phyloP scores from a whole-genome alignment of 2,113 vertebrate genomes.

The Panurus biarmicus region DNA sequence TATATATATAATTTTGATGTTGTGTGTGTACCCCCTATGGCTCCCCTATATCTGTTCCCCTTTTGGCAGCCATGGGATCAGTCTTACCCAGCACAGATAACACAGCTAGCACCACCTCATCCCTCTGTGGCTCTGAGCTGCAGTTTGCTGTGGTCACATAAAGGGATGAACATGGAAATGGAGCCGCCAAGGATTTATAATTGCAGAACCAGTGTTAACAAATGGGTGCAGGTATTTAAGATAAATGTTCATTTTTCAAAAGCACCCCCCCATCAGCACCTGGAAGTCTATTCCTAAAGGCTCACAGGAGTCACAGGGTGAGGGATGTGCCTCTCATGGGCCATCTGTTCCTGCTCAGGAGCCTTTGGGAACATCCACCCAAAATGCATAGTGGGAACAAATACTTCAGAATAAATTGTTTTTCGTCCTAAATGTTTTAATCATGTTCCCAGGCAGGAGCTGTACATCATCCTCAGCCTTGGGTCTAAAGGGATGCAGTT shows the following conservation, averaged over 20 bases:
- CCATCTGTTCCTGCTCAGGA: rapidly evolving
- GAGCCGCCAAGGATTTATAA: neutral
- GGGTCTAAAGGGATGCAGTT: neutral
- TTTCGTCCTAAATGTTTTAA: neutral
- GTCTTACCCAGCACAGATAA: neutral
- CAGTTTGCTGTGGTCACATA: neutral
- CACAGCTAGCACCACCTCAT: neutral
- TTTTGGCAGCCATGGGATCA: neutral
- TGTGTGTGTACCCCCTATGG: neutral
- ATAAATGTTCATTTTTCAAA: neutral
- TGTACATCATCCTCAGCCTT: neutral
- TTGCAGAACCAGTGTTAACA: neutral
- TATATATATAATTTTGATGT: neutral
- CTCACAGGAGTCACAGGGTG: neutral
- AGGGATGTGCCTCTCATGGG: neutral
- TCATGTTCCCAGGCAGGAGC: neutral
- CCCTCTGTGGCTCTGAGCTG: neutral
- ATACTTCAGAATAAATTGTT: neutral
- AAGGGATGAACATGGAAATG: neutral
- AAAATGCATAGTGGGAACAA: neutral
- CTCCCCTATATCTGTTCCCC: neutral
- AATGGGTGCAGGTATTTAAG: neutral
- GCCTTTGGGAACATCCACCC: neutral
- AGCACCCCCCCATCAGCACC: neutral
- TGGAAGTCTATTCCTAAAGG: neutral